phyloP scores from a whole-genome alignment of 1,140 invertebrate species.

The Vanessa atalanta region DNA sequence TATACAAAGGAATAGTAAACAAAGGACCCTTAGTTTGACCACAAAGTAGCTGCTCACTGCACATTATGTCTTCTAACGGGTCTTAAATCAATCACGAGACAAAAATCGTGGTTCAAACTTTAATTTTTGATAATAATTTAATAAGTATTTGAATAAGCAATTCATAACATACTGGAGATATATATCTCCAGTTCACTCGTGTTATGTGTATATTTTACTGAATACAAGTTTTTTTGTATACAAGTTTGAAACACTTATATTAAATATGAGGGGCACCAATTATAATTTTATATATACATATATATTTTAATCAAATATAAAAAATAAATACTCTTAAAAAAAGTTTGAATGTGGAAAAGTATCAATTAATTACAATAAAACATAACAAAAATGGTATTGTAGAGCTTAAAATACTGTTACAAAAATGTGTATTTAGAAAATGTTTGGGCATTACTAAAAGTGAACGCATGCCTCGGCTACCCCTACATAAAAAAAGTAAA shows the following conservation, averaged over 20 bases:
- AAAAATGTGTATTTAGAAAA: conserved; percentile 19
- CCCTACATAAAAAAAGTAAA: conserved; percentile 63
- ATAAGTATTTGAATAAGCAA: neutral
- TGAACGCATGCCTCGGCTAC: conserved; percentile 59
- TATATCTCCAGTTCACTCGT: too few relatives aligned
- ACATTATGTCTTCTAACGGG: conserved; percentile 44
- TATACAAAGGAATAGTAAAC: conserved; percentile 63
- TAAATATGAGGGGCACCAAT: too few relatives aligned
- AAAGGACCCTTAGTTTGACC: conserved; percentile 61
- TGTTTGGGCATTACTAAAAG: conserved; percentile 61
- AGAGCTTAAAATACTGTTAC: neutral
- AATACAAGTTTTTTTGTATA: too few relatives aligned
- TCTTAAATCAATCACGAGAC: conserved; percentile 56
- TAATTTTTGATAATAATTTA: conserved; percentile 3
- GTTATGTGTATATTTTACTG: too few relatives aligned
- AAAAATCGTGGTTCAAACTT: neutral
- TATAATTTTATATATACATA: too few relatives aligned
- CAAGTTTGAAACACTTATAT: too few relatives aligned
- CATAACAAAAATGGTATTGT: too few relatives aligned
- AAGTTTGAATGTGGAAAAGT: too few relatives aligned
- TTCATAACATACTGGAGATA: too few relatives aligned
- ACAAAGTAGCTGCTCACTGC: conserved; percentile 65
- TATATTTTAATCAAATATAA: too few relatives aligned
- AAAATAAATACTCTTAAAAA: too few relatives aligned
- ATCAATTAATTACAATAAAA: too few relatives aligned